Conservation (phyloP, 1,140 invertebrate species). For the Bombus waltoni region DNA sequence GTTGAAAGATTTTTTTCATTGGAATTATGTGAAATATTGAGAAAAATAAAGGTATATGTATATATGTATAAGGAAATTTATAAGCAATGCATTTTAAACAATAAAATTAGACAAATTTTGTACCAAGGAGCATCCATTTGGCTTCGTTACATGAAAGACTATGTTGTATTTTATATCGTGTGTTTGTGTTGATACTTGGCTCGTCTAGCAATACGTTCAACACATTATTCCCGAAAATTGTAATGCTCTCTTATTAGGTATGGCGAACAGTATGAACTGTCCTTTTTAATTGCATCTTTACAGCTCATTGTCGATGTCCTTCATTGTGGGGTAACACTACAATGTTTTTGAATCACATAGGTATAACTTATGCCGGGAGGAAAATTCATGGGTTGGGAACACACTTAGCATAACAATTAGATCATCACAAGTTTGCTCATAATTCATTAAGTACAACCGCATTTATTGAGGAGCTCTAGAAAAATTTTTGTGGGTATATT, state of each 20-base stretch:
- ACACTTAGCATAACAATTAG: slow-evolving; percentile 56
- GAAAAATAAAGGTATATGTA: slow-evolving; percentile 6
- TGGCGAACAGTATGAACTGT: slow-evolving; percentile 59
- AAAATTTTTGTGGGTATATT: slow-evolving; percentile 43
- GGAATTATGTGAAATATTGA: not conserved
- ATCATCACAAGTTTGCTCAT: slow-evolving; percentile 64
- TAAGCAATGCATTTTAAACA: slow-evolving; percentile 38
- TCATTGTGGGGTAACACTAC: slow-evolving; percentile 41
- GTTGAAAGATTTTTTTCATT: slow-evolving; percentile 1
- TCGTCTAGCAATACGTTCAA: slow-evolving; percentile 43
- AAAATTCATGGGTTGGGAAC: slow-evolving; percentile 54
- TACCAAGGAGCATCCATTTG: slow-evolving; percentile 44
- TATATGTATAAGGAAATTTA: slow-evolving; percentile 26
- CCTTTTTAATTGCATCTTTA: slow-evolving; percentile 48
- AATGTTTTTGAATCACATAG: slow-evolving; percentile 50
- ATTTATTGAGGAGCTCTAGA: slow-evolving; percentile 58
- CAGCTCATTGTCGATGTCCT: slow-evolving; percentile 51
- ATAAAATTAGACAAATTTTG: slow-evolving; percentile 47
- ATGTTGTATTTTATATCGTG: slow-evolving; percentile 62
- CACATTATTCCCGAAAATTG: slow-evolving; percentile 54
- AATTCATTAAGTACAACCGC: slow-evolving; percentile 66
- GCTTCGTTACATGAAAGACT: slow-evolving; percentile 49
- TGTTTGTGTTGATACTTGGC: slow-evolving; percentile 48
- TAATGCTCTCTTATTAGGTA: slow-evolving; percentile 65
- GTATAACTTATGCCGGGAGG: slow-evolving; percentile 36